phyloP scores from a whole-genome alignment of 1,140 invertebrate genomes.

The Cotesia vestalis region DNA sequence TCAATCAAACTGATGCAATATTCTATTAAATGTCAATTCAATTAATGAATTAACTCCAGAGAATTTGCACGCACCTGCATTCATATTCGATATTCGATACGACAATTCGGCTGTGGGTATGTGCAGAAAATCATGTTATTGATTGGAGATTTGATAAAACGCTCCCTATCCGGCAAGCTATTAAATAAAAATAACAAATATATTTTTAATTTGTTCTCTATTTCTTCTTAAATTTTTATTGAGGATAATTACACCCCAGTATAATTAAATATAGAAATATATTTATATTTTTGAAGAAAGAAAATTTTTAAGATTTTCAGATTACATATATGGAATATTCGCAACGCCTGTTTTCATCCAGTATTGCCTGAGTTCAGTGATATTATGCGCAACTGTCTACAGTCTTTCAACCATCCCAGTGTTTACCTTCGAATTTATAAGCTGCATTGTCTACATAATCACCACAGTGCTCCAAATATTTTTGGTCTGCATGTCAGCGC shows the following conservation, averaged over 20 bases:
- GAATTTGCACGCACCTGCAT: constrained; percentile 9
- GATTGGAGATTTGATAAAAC: constrained; percentile 2
- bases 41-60: neutral
- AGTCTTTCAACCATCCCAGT: neutral
- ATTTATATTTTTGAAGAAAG: neutral
- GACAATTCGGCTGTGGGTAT: neutral
- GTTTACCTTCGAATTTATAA: constrained; percentile 1
- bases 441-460: neutral
- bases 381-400: neutral
- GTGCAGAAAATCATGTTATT: neutral
- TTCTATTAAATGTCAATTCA: neutral
- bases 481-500: constrained; percentile 3
- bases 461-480: neutral
- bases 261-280: too few relatives aligned
- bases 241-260: too few relatives aligned
- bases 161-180: too few relatives aligned
- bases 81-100: neutral
- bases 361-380: neutral
- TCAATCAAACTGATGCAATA: constrained; percentile 10
- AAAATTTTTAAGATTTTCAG: constrained; percentile 2
- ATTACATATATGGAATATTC: neutral
- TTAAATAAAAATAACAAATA: too few relatives aligned
- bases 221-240: too few relatives aligned
- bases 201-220: too few relatives aligned
- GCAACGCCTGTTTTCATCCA: neutral